Percentiles rank a stretch among this genome's conserved stretches.
Evolutionary conservation across 2,797 vertebrate genomes (phyloP).

Genomic region (Sebastes kiyomatsui): DNA sequence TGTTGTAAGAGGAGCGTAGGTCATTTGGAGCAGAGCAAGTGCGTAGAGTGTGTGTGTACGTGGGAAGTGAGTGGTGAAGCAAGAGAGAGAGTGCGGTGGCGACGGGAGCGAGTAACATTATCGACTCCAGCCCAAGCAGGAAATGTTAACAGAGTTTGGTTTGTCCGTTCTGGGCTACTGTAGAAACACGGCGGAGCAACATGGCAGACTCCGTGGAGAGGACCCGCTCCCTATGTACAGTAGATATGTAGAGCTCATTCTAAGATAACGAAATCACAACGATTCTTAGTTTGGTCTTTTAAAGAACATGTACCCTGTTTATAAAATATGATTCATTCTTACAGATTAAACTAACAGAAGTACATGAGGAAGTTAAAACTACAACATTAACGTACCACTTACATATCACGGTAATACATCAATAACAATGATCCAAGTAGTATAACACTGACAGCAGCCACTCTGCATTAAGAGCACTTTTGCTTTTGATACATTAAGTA

Average conservation of each 20-base stretch:
- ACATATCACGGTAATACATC: neutral
- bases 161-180: neutral
- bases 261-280: too few relatives aligned
- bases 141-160: too few relatives aligned
- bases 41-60: too few relatives aligned
- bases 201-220: too few relatives aligned
- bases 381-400: neutral
- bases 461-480: neutral
- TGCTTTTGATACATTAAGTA: neutral
- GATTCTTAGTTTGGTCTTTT: neutral
- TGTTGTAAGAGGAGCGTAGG: too few relatives aligned
- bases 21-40: too few relatives aligned
- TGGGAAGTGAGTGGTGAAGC: too few relatives aligned
- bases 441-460: neutral
- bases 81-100: too few relatives aligned
- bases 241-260: too few relatives aligned
- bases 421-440: neutral
- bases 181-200: neutral
- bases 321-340: neutral
- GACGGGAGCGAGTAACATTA: too few relatives aligned
- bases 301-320: neutral
- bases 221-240: too few relatives aligned
- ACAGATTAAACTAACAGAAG: neutral
- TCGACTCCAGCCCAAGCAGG: too few relatives aligned
- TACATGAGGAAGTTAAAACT: neutral